Evolutionary conservation across 2,113 vertebrate genomes (phyloP).

Genomic region (Percopsis transmontana): DNA sequence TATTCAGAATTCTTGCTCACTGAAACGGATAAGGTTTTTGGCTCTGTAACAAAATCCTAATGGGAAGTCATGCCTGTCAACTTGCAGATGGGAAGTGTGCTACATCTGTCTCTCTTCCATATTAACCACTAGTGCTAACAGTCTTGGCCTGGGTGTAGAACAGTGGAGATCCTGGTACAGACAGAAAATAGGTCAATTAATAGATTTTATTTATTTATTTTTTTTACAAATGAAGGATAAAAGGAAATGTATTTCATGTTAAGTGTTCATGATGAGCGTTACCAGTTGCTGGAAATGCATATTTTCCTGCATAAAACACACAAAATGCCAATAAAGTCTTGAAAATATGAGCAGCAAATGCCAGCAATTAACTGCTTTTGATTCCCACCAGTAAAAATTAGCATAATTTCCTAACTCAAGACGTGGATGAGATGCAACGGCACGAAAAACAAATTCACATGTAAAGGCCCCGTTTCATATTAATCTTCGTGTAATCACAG

Average conservation of each 20-base stretch:
- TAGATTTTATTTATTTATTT: too few species aligned
- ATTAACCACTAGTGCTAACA: slow-evolving; percentile 37
- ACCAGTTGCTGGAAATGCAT: too few species aligned
- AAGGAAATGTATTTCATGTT: background rate
- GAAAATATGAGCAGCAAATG: slow-evolving; percentile 1
- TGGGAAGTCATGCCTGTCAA: slow-evolving; percentile 48
- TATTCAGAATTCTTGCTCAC: slow-evolving; percentile 50
- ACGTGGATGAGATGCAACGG: background rate
- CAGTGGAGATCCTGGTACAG: background rate
- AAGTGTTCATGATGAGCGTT: too few species aligned
- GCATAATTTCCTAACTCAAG: background rate
- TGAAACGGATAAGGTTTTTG: slow-evolving; percentile 53
- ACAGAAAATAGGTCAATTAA: too few species aligned
- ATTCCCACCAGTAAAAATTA: background rate
- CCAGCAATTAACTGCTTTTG: background rate
- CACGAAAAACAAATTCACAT: slow-evolving; percentile 12
- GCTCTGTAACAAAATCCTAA: slow-evolving; percentile 53
- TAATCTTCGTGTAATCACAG: slow-evolving; percentile 47
- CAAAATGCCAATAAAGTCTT: background rate
- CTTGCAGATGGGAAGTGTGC: slow-evolving; percentile 46
- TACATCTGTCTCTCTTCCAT: slow-evolving; percentile 42
- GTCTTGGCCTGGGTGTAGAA: slow-evolving; percentile 1
- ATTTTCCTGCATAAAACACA: too few species aligned
- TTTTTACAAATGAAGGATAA: background rate
- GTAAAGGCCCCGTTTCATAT: slow-evolving; percentile 15